phyloP scores from a whole-genome alignment of 2,797 vertebrate genomes.

The Rhabdomys pumilio region DNA sequence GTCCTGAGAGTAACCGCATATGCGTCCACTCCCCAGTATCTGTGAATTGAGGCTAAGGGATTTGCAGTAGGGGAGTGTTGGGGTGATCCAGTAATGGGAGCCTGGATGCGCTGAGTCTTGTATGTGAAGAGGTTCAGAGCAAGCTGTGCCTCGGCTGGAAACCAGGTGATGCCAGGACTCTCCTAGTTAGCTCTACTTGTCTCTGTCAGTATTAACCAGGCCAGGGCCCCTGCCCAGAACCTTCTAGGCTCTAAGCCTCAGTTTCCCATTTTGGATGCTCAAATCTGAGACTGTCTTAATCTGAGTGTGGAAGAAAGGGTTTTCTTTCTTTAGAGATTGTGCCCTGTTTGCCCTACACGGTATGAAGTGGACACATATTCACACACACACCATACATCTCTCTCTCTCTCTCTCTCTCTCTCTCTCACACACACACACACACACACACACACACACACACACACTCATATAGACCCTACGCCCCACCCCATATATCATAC shows the following conservation, averaged over 20 bases:
- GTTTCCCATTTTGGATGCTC: neutral
- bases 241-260: neutral
- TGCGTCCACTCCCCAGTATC: neutral
- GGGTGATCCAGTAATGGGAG: neutral
- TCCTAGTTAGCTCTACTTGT: neutral
- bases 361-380: neutral
- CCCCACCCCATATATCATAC: neutral
- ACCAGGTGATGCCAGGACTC: neutral
- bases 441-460: neutral
- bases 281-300: conserved; percentile 11
- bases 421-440: too few species aligned
- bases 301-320: conserved; percentile 34
- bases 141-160: conserved; percentile 7
- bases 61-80: neutral
- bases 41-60: neutral
- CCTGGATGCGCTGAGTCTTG: neutral
- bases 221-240: neutral
- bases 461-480: neutral
- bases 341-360: conserved; percentile 32
- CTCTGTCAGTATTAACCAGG: neutral
- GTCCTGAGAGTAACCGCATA: neutral
- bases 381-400: neutral
- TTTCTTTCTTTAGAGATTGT: conserved; percentile 21
- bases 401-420: too few species aligned
- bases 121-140: neutral